Percentiles rank a stretch among this genome's conserved stretches.
Conservation (phyloP, 2,797 vertebrate genomes). For the Arctocebus calabarensis region DNA sequence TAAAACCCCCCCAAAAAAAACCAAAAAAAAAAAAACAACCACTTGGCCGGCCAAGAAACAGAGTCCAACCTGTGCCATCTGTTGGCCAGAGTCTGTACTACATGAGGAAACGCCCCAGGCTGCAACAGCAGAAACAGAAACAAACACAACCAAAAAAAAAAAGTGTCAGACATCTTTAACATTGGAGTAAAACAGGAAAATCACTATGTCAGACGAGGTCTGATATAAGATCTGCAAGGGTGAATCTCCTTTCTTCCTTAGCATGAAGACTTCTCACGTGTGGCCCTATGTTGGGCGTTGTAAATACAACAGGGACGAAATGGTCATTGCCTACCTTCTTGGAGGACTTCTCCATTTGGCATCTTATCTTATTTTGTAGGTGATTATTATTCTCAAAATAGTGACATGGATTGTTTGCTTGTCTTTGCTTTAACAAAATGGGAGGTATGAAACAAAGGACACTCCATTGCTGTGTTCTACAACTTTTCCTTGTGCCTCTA, state of each 20-base stretch:
- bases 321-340: rapidly evolving
- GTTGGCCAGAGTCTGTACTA: too few species aligned
- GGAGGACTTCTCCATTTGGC: not conserved
- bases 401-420: not conserved
- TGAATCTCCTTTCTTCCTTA: not conserved
- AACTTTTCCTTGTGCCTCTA: constrained; percentile 69
- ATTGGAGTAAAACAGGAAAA: too few species aligned
- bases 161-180: too few species aligned
- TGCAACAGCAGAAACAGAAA: too few species aligned
- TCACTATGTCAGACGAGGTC: too few species aligned
- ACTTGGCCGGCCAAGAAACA: too few species aligned
- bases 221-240: too few species aligned
- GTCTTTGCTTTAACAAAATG: not conserved
- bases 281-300: rapidly evolving
- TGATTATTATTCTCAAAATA: not conserved
- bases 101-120: too few species aligned
- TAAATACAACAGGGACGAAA: not conserved
- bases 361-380: not conserved
- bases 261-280: not conserved
- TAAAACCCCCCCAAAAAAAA: too few species aligned
- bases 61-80: too few species aligned
- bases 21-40: too few species aligned
- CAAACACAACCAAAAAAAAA: not conserved
- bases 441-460: not conserved
- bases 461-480: rapidly evolving